phyloP scores from a whole-genome alignment of 2,888 invertebrate genomes.

The Ochropleura plecta region DNA sequence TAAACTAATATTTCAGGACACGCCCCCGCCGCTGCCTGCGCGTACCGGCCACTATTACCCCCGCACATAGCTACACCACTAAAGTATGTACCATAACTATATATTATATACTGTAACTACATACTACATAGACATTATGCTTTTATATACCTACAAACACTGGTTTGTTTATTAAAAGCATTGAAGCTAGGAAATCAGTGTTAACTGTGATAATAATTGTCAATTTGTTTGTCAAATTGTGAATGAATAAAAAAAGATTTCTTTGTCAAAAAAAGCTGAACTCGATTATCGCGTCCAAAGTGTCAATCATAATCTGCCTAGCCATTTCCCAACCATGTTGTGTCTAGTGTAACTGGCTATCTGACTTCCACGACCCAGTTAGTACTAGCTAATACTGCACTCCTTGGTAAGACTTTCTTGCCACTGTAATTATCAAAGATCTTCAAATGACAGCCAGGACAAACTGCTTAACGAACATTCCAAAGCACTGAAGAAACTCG shows the following conservation, averaged over 20 bases:
- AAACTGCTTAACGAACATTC: neutral
- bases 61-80: conserved; percentile 82
- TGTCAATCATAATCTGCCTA: neutral
- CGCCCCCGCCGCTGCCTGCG: conserved; percentile 87
- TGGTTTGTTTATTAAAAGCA: conserved; percentile 30
- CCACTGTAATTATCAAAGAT: neutral
- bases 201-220: neutral
- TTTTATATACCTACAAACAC: conserved; percentile 30
- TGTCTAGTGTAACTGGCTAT: neutral
- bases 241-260: conserved; percentile 1
- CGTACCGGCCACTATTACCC: conserved; percentile 88
- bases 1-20: conserved; percentile 79
- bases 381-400: neutral
- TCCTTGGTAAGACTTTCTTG: neutral
- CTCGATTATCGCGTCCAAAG: neutral
- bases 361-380: neutral
- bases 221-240: neutral
- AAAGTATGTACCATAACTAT: conserved; percentile 57
- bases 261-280: too few species aligned
- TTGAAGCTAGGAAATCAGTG: conserved; percentile 24
- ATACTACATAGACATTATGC: conserved; percentile 46
- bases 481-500: neutral
- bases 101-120: conserved; percentile 49
- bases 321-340: neutral
- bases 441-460: neutral